phyloP scores from a whole-genome alignment of 2,113 vertebrate species.

The Lycocorax pyrrhopterus region DNA sequence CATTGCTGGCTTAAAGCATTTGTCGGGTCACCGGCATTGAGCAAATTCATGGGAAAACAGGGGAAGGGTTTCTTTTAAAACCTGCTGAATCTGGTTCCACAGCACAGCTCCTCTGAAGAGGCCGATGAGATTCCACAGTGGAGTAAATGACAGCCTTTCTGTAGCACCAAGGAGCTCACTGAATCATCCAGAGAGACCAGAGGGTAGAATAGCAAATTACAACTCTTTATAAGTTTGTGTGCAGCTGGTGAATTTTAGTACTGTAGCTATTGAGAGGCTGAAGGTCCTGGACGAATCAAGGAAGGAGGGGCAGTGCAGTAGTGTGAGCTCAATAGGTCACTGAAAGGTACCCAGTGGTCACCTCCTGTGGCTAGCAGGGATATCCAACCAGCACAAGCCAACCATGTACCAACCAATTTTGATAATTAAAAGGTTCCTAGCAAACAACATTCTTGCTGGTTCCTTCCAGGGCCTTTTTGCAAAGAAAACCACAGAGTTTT shows the following conservation, averaged over 20 bases:
- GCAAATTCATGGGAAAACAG: background rate
- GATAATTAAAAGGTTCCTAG: background rate
- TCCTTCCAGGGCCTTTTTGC: background rate
- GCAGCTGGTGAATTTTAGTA: background rate
- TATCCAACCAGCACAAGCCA: background rate
- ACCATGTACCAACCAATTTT: background rate
- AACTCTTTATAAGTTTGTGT: background rate
- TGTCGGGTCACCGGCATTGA: rapidly evolving
- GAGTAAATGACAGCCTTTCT: background rate
- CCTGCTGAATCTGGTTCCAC: background rate
- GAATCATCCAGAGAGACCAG: background rate
- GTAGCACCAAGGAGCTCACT: background rate
- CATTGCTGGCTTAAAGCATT: background rate
- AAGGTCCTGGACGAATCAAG: background rate
- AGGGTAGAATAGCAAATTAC: background rate
- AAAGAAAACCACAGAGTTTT: background rate
- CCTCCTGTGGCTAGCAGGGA: background rate
- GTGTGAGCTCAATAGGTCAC: background rate
- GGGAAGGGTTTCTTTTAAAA: background rate
- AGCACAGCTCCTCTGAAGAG: background rate
- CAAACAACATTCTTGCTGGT: background rate
- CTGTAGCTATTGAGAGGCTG: background rate
- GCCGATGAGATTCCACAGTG: background rate
- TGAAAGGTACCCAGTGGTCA: rapidly evolving
- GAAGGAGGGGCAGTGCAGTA: rapidly evolving